Conservation (phyloP, 1,140 invertebrate genomes). For the Monomorium pharaonis region DNA sequence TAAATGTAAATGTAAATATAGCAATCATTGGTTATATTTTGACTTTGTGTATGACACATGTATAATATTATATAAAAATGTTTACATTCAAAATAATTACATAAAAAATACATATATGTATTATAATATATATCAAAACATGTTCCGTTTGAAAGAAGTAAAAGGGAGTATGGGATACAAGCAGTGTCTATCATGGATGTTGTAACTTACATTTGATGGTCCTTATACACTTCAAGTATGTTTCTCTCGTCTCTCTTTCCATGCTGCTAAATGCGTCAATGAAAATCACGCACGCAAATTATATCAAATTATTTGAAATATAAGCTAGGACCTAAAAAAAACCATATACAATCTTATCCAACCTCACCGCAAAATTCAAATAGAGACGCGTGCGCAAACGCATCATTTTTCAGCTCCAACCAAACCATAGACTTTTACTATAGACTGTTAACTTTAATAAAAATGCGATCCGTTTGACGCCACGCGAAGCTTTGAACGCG, state of each 20-base stretch:
- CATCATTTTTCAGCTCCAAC: background rate
- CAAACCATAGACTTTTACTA: background rate
- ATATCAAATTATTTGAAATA: background rate
- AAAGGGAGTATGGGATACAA: background rate
- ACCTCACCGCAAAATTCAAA: background rate
- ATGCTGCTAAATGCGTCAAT: background rate
- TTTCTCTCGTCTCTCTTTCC: background rate
- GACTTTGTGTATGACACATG: background rate
- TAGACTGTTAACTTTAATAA: too few relatives aligned
- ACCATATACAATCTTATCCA: background rate
- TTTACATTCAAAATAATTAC: background rate
- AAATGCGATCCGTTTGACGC: too few relatives aligned
- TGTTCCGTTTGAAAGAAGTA: background rate
- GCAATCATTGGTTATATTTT: background rate
- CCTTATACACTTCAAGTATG: conserved; percentile 36
- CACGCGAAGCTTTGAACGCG: too few relatives aligned
- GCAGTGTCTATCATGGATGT: background rate
- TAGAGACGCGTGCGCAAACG: background rate
- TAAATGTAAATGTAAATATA: background rate
- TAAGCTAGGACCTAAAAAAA: background rate
- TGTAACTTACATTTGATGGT: conserved; percentile 42
- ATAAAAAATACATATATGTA: background rate
- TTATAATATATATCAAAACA: background rate
- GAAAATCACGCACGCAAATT: background rate
- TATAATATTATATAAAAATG: background rate